Percentiles rank a stretch among this genome's conserved stretches.
phyloP scores from a whole-genome alignment of 2,888 invertebrate genomes.

The Platycheirus albimanus region DNA sequence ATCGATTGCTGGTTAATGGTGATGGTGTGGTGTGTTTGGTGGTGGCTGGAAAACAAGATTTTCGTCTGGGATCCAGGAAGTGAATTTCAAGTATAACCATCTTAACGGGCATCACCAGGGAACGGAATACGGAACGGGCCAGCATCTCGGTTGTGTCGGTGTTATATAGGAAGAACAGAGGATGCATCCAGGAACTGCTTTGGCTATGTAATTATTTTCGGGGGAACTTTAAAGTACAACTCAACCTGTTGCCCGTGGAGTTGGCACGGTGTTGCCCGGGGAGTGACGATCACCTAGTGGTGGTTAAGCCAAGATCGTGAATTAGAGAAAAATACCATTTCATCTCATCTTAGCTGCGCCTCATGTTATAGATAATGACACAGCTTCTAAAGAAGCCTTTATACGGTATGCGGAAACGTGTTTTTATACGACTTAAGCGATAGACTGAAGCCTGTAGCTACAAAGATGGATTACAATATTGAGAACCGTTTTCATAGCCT shows the following conservation, averaged over 20 bases:
- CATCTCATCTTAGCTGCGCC: slow-evolving; percentile 41
- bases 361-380: slow-evolving; percentile 57
- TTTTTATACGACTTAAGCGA: slow-evolving; percentile 38
- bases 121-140: slow-evolving; percentile 25
- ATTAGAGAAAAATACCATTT: slow-evolving; percentile 49
- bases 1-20: slow-evolving; percentile 53
- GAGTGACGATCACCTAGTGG: slow-evolving; percentile 50
- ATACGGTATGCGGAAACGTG: slow-evolving; percentile 62
- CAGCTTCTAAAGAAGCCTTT: slow-evolving; percentile 63
- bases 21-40: too few relatives aligned
- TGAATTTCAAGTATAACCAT: slow-evolving; percentile 69
- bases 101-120: slow-evolving; percentile 50
- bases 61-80: slow-evolving; percentile 74
- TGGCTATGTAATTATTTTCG: slow-evolving; percentile 71
- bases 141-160: slow-evolving; percentile 31
- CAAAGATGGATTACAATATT: slow-evolving; percentile 21
- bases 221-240: slow-evolving; percentile 46
- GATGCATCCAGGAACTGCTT: slow-evolving; percentile 66
- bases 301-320: slow-evolving; percentile 36
- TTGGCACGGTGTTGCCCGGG: slow-evolving; percentile 30
- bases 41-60: slow-evolving; percentile 70
- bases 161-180: slow-evolving; percentile 66
- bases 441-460: slow-evolving; percentile 31
- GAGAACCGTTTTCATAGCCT: slow-evolving; percentile 19
- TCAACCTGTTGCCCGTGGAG: slow-evolving; percentile 64